Base-by-base conservation (phyloP, 2,888 invertebrate species). In the Acanthacorydalis orientalis region DNA sequence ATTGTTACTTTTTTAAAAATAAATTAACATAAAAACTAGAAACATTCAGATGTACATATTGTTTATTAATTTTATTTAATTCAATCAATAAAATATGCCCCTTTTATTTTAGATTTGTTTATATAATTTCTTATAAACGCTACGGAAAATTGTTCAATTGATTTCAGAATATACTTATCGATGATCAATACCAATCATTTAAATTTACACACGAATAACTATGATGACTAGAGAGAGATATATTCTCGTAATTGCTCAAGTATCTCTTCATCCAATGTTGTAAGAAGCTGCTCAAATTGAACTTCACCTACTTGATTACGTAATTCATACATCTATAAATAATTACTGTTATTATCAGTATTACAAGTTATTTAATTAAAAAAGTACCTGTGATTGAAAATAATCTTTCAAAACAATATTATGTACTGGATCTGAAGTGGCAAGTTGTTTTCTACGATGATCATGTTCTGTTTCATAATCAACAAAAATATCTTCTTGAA, bases 341-440 rank as follows among this genome's bases (percentile, higher is more conserved):
- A 56, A 52, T 14, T 44, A 34, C 38, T 35, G 7, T 35, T n/a
- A 35, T 6, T 35, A 4, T 4, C 2, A 35, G 12, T n/a, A 12
- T 12, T 11, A n/a, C 37, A 35, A 15, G 14, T 44, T 34, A 7
- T 41, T 14, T 7, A 41, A 33, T 11, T 11, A 2, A 9, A 15
- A 33, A 41, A 59, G 64, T 61, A 83, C 79, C 72, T 85, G 84
- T 56, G 74, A 75, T 57, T 80, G 79, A 40, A 82, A 69, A 57
- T 78, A 81, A 54, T 78, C 78, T 53, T 78, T 74, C 45, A 92
- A 69, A 50, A 82, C 81, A 40, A 87, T 77, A 47, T 76, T 78
- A 60, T 86, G 82, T 15, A 92, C 83, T 33, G 88, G 87, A 68
- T 93, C 91, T 47, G 73, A 68, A 43, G 77, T 69, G 46, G 78